These are phyloP conservation scores for Tachysurus fulvidraco DNA, from an alignment of 2,113 vertebrate genomes.

Conservation along the genomic window DNA sequence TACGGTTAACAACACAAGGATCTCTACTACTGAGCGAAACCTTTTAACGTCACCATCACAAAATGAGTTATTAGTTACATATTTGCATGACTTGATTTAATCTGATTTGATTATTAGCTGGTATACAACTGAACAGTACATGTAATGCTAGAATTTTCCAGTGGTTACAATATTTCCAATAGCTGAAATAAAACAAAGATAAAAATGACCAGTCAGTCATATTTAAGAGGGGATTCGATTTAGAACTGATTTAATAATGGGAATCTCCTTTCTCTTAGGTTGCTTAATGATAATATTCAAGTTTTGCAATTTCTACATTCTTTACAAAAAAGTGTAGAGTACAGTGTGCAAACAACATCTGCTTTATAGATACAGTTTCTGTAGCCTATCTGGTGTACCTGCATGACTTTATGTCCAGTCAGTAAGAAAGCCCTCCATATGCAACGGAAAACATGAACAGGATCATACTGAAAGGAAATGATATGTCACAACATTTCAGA, in stretches of 20 bases:
- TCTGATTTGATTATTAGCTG: slow-evolving; percentile 60
- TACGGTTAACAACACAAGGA: slow-evolving; percentile 70
- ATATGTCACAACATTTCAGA: neutral
- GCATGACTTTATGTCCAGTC: neutral
- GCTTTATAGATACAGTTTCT: neutral
- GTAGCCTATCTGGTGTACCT: neutral
- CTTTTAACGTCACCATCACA: slow-evolving; percentile 70
- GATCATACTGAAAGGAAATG: neutral
- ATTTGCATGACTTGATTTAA: slow-evolving; percentile 54
- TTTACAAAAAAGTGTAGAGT: neutral
- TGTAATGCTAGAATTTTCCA: slow-evolving; percentile 56
- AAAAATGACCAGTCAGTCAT: slow-evolving; percentile 52
- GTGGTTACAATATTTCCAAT: slow-evolving; percentile 57
- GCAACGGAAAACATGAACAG: neutral
- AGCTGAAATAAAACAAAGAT: slow-evolving; percentile 49
- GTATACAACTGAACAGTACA: slow-evolving; percentile 63
- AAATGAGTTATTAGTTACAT: slow-evolving; percentile 68
- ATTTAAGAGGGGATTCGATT: neutral
- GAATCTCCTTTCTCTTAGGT: neutral
- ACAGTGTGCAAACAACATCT: neutral
- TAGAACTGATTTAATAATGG: neutral
- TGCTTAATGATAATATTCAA: neutral
- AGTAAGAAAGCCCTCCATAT: neutral
- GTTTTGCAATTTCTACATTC: neutral
- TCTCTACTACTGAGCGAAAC: slow-evolving; percentile 70